phyloP scores from a whole-genome alignment of 2,113 vertebrate genomes.

The Zosterops hypoxanthus region DNA sequence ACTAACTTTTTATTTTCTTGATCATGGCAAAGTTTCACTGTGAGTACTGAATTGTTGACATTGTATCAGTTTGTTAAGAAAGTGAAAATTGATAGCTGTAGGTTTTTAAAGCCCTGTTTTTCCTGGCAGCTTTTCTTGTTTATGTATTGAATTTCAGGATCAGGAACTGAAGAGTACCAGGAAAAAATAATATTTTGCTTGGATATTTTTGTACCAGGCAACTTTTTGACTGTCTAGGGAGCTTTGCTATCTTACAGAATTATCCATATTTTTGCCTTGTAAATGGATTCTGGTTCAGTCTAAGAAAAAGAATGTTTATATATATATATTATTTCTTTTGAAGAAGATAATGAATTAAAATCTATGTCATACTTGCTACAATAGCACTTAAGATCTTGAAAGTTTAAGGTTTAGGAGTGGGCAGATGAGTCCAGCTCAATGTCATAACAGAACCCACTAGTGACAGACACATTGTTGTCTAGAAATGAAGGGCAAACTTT shows the following conservation, averaged over 20 bases:
- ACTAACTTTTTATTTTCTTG: slow-evolving; percentile 21
- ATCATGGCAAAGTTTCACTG: slow-evolving; percentile 28
- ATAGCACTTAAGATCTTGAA: not conserved
- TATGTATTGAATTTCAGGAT: slow-evolving; percentile 54
- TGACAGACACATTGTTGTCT: not conserved
- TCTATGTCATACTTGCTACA: not conserved
- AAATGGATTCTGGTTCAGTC: not conserved
- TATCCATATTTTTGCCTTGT: not conserved
- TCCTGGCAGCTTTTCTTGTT: slow-evolving; percentile 48
- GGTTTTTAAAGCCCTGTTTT: slow-evolving; percentile 55
- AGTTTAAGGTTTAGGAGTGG: not conserved
- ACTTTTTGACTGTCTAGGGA: slow-evolving; percentile 62
- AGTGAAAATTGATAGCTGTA: slow-evolving; percentile 50
- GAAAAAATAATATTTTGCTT: slow-evolving; percentile 26
- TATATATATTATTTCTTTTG: not conserved
- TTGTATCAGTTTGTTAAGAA: slow-evolving; percentile 58
- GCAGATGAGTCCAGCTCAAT: not conserved
- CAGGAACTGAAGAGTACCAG: slow-evolving; percentile 8
- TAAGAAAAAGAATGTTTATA: not conserved
- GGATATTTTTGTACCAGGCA: not conserved
- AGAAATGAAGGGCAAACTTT: no score
- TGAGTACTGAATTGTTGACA: slow-evolving; percentile 56
- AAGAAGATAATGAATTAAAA: not conserved
- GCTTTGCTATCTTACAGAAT: slow-evolving; percentile 29
- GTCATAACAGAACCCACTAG: not conserved